Conservation (phyloP, 1,140 invertebrate genomes). For the Hydropsyche tenuis region DNA sequence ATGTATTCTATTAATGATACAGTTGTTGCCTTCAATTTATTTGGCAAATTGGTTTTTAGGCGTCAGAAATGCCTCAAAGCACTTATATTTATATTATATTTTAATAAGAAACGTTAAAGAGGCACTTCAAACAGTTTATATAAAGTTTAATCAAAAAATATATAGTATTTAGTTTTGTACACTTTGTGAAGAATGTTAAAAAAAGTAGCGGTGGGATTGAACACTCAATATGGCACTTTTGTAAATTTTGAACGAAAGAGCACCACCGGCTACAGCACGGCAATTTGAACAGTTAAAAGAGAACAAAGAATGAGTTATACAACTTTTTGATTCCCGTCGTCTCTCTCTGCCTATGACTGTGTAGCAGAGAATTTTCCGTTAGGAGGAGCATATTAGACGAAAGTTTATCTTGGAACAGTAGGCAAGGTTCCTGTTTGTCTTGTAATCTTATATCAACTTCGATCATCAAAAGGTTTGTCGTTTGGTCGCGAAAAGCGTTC, state of each 20-base stretch:
- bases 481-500: not conserved
- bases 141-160: slow-evolving; percentile 19
- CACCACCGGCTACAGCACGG: not conserved
- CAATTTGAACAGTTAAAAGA: slow-evolving; percentile 70
- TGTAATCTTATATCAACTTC: not conserved
- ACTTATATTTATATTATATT: not conserved
- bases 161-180: slow-evolving; percentile 7
- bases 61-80: not conserved
- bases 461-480: not conserved
- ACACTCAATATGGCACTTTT: slow-evolving; percentile 22
- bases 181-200: too few relatives aligned
- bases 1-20: not conserved
- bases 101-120: not conserved
- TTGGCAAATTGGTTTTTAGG: not conserved
- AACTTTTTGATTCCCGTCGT: slow-evolving; percentile 83
- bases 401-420: slow-evolving; percentile 47
- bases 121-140: not conserved
- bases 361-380: slow-evolving; percentile 74
- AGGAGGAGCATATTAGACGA: slow-evolving; percentile 66
- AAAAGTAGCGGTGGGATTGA: slow-evolving; percentile 13
- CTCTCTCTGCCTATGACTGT: slow-evolving; percentile 79
- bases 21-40: not conserved
- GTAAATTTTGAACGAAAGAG: not conserved
- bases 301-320: slow-evolving; percentile 84
- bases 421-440: not conserved